These are phyloP conservation scores for Eolophus roseicapilla DNA, from an alignment of 2,113 vertebrate species.

Conservation along the genomic window DNA sequence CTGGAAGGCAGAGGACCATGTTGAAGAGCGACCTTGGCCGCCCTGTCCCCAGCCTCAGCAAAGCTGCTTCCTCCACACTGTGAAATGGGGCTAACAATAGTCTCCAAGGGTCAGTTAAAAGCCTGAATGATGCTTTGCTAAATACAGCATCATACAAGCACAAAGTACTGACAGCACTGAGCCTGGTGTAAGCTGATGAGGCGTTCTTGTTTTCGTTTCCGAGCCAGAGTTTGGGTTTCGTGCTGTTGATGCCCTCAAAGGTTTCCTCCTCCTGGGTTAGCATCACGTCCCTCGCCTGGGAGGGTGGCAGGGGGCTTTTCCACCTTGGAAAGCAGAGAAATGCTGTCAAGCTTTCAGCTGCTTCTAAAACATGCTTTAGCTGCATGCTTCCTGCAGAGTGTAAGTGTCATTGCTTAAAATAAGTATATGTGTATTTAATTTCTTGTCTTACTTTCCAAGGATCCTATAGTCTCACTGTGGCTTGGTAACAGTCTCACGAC, in stretches of 20 bases:
- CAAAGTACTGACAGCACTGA: neutral
- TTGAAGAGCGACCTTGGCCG: neutral
- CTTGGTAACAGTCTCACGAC: neutral
- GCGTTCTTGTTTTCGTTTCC: neutral
- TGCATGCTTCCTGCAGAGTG: neutral
- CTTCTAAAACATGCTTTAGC: neutral
- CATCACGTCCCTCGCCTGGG: accelerated
- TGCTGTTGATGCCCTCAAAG: neutral
- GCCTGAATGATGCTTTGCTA: neutral
- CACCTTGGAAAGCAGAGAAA: neutral
- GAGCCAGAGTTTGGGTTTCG: neutral
- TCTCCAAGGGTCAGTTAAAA: neutral
- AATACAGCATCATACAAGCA: neutral
- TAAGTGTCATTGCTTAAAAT: neutral
- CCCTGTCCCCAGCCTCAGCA: neutral
- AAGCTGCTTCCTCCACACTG: neutral
- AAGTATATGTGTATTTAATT: neutral
- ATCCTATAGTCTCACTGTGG: neutral
- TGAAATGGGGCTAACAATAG: neutral
- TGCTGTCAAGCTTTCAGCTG: neutral
- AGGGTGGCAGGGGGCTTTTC: neutral
- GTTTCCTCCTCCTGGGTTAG: neutral
- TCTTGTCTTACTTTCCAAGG: neutral
- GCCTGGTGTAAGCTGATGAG: neutral
- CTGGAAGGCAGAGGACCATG: neutral